A percentile compares a stretch with the other conserved stretches of the same genome.
Evolutionary conservation across 2,797 vertebrate genomes (phyloP).

Genomic region (Poeciliopsis infans): DNA sequence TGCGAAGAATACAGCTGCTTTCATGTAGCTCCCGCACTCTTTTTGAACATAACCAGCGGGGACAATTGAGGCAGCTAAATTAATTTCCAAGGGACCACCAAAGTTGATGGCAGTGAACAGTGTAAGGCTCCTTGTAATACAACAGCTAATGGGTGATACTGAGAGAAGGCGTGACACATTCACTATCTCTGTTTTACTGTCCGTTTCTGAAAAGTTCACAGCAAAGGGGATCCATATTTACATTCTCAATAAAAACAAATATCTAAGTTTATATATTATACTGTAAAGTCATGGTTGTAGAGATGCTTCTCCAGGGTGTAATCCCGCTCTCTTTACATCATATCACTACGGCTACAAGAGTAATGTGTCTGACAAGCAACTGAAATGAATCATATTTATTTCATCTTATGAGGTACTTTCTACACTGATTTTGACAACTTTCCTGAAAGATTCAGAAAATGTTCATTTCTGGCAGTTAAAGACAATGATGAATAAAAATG

Average conservation of each 20-base stretch:
- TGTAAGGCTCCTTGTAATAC: slow-evolving; percentile 55
- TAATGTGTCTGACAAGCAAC: slow-evolving; percentile 36
- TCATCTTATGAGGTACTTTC: slow-evolving; percentile 24
- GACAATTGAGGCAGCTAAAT: slow-evolving; percentile 71
- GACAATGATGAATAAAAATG: not conserved
- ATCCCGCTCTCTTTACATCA: slow-evolving; percentile 29
- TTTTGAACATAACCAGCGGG: slow-evolving; percentile 60
- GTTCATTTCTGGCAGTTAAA: not conserved
- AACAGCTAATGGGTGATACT: slow-evolving; percentile 35
- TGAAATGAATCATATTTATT: slow-evolving; percentile 41
- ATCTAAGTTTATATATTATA: slow-evolving; percentile 28
- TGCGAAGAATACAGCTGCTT: slow-evolving; percentile 51
- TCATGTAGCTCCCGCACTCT: slow-evolving; percentile 58
- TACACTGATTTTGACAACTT: slow-evolving; percentile 17
- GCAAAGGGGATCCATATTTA: slow-evolving; percentile 52
- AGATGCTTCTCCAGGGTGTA: slow-evolving; percentile 36
- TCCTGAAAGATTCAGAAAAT: slow-evolving; percentile 30
- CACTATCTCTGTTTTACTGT: slow-evolving; percentile 37
- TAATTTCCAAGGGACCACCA: slow-evolving; percentile 75
- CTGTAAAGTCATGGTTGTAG: slow-evolving; percentile 43
- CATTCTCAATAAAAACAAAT: slow-evolving; percentile 67
- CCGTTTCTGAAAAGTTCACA: slow-evolving; percentile 42
- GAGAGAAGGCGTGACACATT: slow-evolving; percentile 23
- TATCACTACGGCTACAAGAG: slow-evolving; percentile 31
- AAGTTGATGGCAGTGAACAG: slow-evolving; percentile 64